Conservation (phyloP, 2,888 invertebrate genomes). For the Temnothorax ravouxi region DNA sequence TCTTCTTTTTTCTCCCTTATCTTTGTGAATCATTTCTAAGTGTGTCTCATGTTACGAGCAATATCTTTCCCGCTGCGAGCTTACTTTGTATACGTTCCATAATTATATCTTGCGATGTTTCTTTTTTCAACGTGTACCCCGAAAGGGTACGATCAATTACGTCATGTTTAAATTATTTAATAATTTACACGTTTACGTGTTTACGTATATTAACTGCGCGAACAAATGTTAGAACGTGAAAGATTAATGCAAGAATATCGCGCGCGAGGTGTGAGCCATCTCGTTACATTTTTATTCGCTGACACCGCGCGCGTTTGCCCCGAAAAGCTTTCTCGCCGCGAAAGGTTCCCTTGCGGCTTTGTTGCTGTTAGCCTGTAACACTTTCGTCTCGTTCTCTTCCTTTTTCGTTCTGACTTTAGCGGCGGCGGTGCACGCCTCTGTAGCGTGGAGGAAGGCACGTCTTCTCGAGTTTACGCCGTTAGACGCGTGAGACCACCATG, state of each 20-base stretch:
- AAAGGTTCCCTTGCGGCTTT: conserved; percentile 49
- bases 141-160: background rate
- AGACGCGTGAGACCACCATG: conserved; percentile 58
- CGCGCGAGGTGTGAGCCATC: background rate
- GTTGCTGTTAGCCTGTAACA: conserved; percentile 54
- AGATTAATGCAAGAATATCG: background rate
- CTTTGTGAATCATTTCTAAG: background rate
- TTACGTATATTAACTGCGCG: background rate
- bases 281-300: conserved; percentile 44
- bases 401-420: conserved; percentile 64
- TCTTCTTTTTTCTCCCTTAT: background rate
- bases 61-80: conserved; percentile 38
- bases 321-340: conserved; percentile 43
- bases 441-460: conserved; percentile 50
- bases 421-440: conserved; percentile 52
- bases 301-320: conserved; percentile 27
- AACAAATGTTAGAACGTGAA: background rate
- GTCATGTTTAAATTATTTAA: background rate
- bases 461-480: conserved; percentile 60
- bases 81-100: background rate
- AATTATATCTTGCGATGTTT: conserved; percentile 10
- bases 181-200: background rate
- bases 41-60: conserved; percentile 50
- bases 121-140: background rate
- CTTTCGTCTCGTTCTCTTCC: conserved; percentile 42